Base-by-base conservation (phyloP, 2,888 invertebrate species). In the Tenodera sinensis region DNA sequence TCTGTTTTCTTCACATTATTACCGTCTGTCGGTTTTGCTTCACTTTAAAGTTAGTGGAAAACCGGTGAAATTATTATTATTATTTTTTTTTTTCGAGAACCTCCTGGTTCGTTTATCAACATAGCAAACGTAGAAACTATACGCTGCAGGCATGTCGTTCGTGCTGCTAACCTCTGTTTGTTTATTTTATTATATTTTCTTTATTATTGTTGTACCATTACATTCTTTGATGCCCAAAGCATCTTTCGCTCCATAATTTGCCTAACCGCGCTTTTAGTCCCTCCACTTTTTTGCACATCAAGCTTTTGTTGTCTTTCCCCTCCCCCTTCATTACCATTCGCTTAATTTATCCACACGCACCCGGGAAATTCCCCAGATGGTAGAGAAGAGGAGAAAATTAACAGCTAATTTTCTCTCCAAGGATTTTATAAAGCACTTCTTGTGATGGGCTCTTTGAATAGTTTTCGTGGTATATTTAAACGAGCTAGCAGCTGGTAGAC, bases 321-420 rank as follows among this genome's bases (percentile, higher is more conserved):
- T 12, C 82, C 28, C 83, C 30, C 82, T 83, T 81, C 30, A 28
- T 81, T 87, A 87, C 83, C 83, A 83, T 87, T 83, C 87, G 87
- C 87, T 83, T 87, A 82, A 87, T 87, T 87, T 87, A 87, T 82
- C 87, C 87, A 83, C 83, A 34, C 83, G 83, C 30, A 71, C 54
- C 54, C 54, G 54, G 54, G 54, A 71, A 71, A 71, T 71, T 71
- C 54, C 42, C 54, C 54, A 71, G 54, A 71, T 71, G 54, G 54
- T 71, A 25, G 54, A 71, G 54, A 71, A 71, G 54, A 71, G 54
- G 54, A 71, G 54, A 25, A 71, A 71, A 71, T 71, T 71, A 71
- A 71, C 54, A 71, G 54, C 54, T 71, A 71, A 71, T 71, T 71
- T 71, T 71, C 54, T 71, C 54, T 71, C 54, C 54, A 71, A 71